A percentile compares a stretch with the other conserved stretches of the same genome.
These are phyloP conservation scores for Cairina moschata DNA, from an alignment of 2,113 vertebrate species.

Conservation along the genomic window DNA sequence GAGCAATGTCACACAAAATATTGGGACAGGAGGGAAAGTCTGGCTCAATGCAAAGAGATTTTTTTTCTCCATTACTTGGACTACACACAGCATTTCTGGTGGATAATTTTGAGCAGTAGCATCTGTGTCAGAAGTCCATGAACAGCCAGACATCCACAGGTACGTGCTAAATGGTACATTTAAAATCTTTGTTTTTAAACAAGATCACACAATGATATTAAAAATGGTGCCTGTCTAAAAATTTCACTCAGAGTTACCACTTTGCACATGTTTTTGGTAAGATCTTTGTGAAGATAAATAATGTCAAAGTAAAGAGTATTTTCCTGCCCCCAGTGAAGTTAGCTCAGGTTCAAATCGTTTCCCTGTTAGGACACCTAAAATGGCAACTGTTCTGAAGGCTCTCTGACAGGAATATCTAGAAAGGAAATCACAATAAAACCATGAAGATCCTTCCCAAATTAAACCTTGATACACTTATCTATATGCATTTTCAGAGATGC, in stretches of 20 bases:
- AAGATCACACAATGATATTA: background rate
- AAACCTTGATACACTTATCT: background rate
- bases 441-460: background rate
- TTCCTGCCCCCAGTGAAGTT: fast-evolving
- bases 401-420: background rate
- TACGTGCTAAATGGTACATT: background rate
- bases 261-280: background rate
- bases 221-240: background rate
- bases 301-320: background rate
- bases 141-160: background rate
- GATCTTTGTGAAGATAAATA: background rate
- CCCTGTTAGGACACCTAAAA: background rate
- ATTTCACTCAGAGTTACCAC: background rate
- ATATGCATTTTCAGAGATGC: background rate
- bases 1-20: background rate
- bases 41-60: background rate
- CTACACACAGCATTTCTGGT: fast-evolving
- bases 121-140: background rate
- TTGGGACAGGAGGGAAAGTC: background rate
- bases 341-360: background rate
- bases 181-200: background rate
- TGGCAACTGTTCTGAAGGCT: background rate
- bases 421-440: background rate
- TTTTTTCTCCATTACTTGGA: background rate
- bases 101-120: background rate